Conservation (phyloP, 2,888 invertebrate species). For the Bursaphelenchus okinawaensis region DNA sequence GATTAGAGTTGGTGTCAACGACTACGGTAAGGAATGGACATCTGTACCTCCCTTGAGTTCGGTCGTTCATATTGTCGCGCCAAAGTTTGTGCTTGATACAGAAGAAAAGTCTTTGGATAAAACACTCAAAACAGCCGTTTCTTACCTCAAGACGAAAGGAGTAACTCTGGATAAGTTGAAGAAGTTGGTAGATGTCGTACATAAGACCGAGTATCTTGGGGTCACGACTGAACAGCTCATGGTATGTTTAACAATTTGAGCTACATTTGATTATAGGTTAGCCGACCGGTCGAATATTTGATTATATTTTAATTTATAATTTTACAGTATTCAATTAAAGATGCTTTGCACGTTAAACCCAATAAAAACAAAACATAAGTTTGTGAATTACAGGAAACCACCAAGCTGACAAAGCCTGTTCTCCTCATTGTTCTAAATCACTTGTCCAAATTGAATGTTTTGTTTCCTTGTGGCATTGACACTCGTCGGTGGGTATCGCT, state of each 20-base stretch:
- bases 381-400: slow-evolving; percentile 11
- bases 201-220: neutral
- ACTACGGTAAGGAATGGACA: neutral
- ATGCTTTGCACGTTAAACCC: too few relatives aligned
- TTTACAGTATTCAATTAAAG: too few relatives aligned
- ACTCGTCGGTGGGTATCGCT: slow-evolving; percentile 34
- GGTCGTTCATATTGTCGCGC: neutral
- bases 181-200: neutral
- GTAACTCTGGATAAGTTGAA: neutral
- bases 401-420: neutral
- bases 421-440: slow-evolving; percentile 1
- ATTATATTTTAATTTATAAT: too few relatives aligned
- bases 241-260: too few relatives aligned
- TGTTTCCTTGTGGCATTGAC: slow-evolving; percentile 45
- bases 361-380: slow-evolving; percentile 1
- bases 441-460: slow-evolving; percentile 11
- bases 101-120: neutral
- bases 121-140: neutral
- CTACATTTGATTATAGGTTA: too few relatives aligned
- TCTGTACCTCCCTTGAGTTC: slow-evolving; percentile 8
- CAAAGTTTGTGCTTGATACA: neutral
- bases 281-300: too few relatives aligned
- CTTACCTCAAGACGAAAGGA: neutral
- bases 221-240: neutral
- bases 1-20: slow-evolving; percentile 19